phyloP scores from a whole-genome alignment of 2,113 vertebrate genomes.

The Stegastes partitus region DNA sequence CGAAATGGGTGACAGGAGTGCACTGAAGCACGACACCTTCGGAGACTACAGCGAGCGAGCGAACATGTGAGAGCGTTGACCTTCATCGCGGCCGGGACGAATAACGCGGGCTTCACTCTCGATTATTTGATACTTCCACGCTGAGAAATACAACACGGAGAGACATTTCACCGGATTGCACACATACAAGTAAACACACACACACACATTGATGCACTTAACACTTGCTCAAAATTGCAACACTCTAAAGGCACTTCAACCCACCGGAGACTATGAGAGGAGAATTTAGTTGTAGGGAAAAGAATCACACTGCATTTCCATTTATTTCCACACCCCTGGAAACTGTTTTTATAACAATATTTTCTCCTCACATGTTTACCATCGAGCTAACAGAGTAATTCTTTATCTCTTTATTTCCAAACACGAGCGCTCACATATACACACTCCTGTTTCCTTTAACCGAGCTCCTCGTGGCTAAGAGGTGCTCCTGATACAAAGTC shows the following conservation, averaged over 20 bases:
- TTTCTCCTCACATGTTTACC: constrained; percentile 4
- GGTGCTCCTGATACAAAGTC: constrained; percentile 40
- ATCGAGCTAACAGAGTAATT: not conserved
- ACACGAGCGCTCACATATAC: not conserved
- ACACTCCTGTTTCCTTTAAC: constrained; percentile 20
- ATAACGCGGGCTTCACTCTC: constrained; percentile 34
- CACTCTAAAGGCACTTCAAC: constrained; percentile 20
- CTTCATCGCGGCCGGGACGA: constrained; percentile 64
- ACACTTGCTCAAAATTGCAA: constrained; percentile 34
- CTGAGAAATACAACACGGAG: constrained; percentile 36
- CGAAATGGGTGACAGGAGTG: constrained; percentile 69
- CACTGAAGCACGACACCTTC: constrained; percentile 62
- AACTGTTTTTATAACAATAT: constrained; percentile 2
- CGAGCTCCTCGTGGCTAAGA: constrained; percentile 23
- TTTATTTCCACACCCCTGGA: constrained; percentile 5
- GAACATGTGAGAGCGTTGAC: constrained; percentile 65
- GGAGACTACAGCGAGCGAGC: constrained; percentile 32
- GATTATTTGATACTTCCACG: constrained; percentile 56
- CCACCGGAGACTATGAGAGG: constrained; percentile 10
- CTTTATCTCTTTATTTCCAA: not conserved
- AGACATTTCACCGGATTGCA: constrained; percentile 19
- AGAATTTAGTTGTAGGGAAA: constrained; percentile 3
- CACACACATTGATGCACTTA: constrained; percentile 27
- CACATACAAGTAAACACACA: constrained; percentile 24
- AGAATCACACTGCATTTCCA: constrained; percentile 3